Percentiles rank a stretch among this genome's conserved stretches.
These are phyloP conservation scores for Tenthredo scrophulariae DNA, from an alignment of 2,888 invertebrate species.

Conservation along the genomic window DNA sequence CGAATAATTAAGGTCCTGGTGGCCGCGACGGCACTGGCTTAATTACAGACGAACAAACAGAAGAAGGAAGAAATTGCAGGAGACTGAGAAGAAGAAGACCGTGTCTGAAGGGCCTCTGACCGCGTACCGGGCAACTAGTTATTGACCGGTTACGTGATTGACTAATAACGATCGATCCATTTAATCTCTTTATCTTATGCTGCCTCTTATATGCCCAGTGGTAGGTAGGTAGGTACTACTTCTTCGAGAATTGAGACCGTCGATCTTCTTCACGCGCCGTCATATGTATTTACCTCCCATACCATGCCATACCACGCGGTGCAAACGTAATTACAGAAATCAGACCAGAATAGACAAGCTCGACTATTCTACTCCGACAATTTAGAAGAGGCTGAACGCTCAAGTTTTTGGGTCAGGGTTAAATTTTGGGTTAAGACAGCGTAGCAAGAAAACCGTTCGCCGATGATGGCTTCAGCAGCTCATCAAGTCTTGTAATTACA, in stretches of 20 bases:
- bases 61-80: conserved; percentile 53
- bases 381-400: neutral
- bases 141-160: conserved; percentile 51
- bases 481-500: conserved; percentile 49
- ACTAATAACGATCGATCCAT: conserved; percentile 51
- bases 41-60: conserved; percentile 67
- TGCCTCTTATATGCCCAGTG: neutral
- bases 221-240: neutral
- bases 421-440: neutral
- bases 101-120: conserved; percentile 26
- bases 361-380: neutral
- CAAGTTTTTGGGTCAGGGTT: conserved; percentile 13
- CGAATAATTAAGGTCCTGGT: conserved; percentile 65
- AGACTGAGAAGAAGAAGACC: conserved; percentile 20
- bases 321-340: neutral
- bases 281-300: neutral
- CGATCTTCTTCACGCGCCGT: conserved; percentile 2
- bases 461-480: conserved; percentile 23
- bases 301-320: neutral
- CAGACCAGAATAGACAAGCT: neutral
- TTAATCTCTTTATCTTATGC: conserved; percentile 49
- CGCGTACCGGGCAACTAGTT: conserved; percentile 39
- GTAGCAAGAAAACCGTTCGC: neutral
- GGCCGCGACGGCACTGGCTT: conserved; percentile 64
- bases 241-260: conserved; percentile 5